A percentile compares a stretch with the other conserved stretches of the same genome.
These are phyloP conservation scores for Colletes gigas DNA, from an alignment of 1,140 invertebrate species.

Conservation along the genomic window DNA sequence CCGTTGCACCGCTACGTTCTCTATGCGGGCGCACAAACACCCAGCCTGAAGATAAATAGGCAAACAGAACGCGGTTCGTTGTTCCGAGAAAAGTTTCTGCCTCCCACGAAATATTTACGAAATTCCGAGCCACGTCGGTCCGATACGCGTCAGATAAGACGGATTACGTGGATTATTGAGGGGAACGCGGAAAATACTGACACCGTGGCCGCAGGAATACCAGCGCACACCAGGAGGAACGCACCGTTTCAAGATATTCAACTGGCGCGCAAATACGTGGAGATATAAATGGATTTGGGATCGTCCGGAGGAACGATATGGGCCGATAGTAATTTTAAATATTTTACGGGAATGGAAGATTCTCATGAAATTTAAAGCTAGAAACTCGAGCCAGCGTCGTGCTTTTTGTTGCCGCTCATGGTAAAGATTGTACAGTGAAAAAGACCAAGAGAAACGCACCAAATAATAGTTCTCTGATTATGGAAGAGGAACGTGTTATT, in stretches of 20 bases:
- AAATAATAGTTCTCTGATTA: too few species aligned
- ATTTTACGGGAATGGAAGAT: not conserved
- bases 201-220: not conserved
- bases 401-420: not conserved
- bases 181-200: not conserved
- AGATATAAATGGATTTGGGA: not conserved
- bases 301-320: not conserved
- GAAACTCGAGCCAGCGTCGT: not conserved
- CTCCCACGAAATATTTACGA: conserved; percentile 31
- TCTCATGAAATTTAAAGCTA: not conserved
- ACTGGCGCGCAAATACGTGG: not conserved
- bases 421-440: too few species aligned
- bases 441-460: too few species aligned
- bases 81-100: conserved; percentile 30
- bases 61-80: conserved; percentile 21
- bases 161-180: not conserved
- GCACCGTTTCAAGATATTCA: not conserved
- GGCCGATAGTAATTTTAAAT: not conserved
- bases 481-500: too few species aligned
- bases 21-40: conserved; percentile 45
- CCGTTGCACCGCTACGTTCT: conserved; percentile 13
- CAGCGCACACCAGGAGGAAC: not conserved
- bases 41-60: conserved; percentile 27
- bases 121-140: not conserved
- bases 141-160: conserved; percentile 20